Evolutionary conservation across 2,113 vertebrate species (phyloP).

Genomic region (Nansenia antarctica): DNA sequence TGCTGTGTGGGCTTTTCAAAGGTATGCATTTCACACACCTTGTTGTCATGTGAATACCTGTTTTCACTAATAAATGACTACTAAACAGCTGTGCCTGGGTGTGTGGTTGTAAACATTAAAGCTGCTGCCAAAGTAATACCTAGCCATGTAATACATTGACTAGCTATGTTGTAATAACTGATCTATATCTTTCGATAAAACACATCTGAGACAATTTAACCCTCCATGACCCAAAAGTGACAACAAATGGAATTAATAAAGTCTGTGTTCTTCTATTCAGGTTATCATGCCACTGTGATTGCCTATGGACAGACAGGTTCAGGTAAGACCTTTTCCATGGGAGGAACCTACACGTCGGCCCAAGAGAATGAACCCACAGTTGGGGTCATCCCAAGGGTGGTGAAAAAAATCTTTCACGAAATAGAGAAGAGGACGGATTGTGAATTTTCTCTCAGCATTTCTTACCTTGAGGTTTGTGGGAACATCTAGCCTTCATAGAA

Average conservation of each 20-base stretch:
- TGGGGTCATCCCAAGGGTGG: conserved; percentile 92
- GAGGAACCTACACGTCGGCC: conserved; percentile 87
- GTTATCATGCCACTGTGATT: conserved; percentile 92
- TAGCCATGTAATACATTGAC: no score
- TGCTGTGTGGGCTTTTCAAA: conserved; percentile 90
- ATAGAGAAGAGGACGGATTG: conserved; percentile 76
- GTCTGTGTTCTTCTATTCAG: conserved; percentile 60
- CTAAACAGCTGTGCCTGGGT: no score
- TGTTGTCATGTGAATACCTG: no score
- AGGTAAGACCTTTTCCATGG: conserved; percentile 97
- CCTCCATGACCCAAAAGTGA: no score
- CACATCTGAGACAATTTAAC: no score
- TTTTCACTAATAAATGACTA: neutral
- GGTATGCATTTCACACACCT: no score
- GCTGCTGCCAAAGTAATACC: no score
- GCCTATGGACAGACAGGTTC: conserved; percentile 96
- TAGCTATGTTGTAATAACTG: no score
- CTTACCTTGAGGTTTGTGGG: conserved; percentile 89
- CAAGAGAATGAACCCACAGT: conserved; percentile 86
- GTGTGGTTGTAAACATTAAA: no score
- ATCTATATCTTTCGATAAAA: no score
- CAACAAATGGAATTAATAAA: neutral
- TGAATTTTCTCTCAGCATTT: conserved; percentile 83
- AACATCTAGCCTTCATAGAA: no score
- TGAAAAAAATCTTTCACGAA: conserved; percentile 84